Conservation (phyloP, 2,888 invertebrate genomes). For the Platycheirus albimanus region DNA sequence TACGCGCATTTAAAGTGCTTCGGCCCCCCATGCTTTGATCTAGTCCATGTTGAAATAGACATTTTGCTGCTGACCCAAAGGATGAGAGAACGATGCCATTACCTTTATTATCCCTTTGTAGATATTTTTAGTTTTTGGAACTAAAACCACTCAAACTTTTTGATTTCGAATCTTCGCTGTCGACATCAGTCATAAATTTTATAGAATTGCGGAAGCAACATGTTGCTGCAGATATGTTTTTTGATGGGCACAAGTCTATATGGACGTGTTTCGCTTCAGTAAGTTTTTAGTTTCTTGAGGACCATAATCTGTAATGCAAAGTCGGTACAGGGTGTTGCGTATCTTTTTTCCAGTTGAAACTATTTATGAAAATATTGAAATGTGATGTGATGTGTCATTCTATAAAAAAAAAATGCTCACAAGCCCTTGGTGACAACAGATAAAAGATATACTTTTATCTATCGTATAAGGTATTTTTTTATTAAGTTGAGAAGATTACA, state of each 20-base stretch:
- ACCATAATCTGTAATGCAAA: neutral
- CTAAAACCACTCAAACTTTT: constrained; percentile 44
- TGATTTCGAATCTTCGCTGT: constrained; percentile 52
- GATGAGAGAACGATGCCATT: constrained; percentile 9
- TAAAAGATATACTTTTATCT: too few relatives aligned
- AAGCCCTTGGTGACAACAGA: too few relatives aligned
- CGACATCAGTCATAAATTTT: constrained; percentile 50
- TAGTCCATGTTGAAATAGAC: constrained; percentile 2
- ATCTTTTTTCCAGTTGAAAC: too few relatives aligned
- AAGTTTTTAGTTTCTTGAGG: neutral
- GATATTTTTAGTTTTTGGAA: constrained; percentile 24
- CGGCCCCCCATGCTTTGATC: constrained; percentile 54
- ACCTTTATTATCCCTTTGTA: constrained; percentile 28
- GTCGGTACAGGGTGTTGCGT: constrained; percentile 14
- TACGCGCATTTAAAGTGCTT: constrained; percentile 42
- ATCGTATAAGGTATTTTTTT: too few relatives aligned
- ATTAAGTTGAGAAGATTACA: too few relatives aligned
- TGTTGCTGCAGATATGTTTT: constrained; percentile 36
- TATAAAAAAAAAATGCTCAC: too few relatives aligned
- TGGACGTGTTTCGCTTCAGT: constrained; percentile 16
- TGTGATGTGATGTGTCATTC: too few relatives aligned
- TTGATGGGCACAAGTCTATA: neutral
- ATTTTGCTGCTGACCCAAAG: constrained; percentile 32
- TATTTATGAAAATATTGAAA: too few relatives aligned
- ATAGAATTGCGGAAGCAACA: constrained; percentile 67